These are phyloP conservation scores for Tamandua tetradactyla DNA, from an alignment of 2,797 vertebrate species.

Conservation along the genomic window DNA sequence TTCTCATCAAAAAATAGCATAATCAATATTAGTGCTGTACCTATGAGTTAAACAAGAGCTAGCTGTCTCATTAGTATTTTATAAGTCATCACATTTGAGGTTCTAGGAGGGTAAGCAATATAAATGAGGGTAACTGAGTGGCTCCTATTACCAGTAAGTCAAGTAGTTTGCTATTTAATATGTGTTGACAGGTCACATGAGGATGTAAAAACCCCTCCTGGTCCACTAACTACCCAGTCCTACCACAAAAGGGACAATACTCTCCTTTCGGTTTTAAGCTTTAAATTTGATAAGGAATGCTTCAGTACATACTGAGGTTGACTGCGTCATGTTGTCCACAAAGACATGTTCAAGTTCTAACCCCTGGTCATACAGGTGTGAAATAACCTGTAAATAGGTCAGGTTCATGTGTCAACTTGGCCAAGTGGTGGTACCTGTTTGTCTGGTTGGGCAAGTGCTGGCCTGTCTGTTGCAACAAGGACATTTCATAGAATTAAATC, in stretches of 20 bases:
- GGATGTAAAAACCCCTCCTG: neutral
- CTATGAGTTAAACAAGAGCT: neutral
- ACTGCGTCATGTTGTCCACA: too few species aligned
- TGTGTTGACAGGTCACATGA: neutral
- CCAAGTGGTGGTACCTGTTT: too few species aligned
- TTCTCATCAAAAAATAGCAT: slow-evolving; percentile 8
- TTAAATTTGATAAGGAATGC: neutral
- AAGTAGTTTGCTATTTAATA: neutral
- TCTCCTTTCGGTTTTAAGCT: neutral
- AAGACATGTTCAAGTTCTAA: too few species aligned
- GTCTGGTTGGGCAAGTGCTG: too few species aligned
- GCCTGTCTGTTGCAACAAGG: too few species aligned
- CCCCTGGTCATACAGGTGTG: too few species aligned
- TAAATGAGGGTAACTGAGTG: neutral
- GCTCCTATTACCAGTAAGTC: neutral
- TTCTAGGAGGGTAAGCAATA: neutral
- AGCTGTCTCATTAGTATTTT: neutral
- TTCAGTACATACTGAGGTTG: neutral
- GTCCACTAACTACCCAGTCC: neutral
- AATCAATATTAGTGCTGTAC: slow-evolving; percentile 36
- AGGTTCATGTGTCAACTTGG: too few species aligned
- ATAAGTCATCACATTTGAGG: neutral
- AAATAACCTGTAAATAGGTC: too few species aligned
- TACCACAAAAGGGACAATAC: neutral
- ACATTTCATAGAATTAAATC: too few species aligned